phyloP scores from a whole-genome alignment of 2,113 vertebrate genomes.

The Pristiophorus japonicus region DNA sequence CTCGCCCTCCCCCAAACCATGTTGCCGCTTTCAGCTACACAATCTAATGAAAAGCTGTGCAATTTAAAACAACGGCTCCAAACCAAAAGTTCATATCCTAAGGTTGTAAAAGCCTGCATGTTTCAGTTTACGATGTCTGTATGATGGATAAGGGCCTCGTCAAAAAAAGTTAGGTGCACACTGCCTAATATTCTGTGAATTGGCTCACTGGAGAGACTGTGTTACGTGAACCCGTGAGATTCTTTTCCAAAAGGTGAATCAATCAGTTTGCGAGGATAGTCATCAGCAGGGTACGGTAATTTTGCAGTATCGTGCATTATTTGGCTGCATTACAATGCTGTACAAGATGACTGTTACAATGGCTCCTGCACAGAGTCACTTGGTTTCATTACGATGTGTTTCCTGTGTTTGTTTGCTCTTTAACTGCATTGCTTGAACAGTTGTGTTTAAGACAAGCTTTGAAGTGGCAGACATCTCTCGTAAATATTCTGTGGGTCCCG shows the following conservation, averaged over 20 bases:
- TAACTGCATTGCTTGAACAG: neutral
- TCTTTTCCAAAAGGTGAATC: neutral
- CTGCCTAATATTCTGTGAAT: neutral
- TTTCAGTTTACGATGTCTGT: conserved; percentile 14
- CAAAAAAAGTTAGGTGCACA: neutral
- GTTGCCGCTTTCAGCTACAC: neutral
- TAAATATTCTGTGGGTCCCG: neutral
- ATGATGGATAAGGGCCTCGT: neutral
- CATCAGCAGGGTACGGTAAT: neutral
- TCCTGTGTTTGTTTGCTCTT: neutral
- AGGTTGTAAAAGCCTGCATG: conserved; percentile 2
- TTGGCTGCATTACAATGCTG: neutral
- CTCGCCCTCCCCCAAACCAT: neutral
- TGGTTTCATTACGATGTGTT: neutral
- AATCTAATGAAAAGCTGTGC: neutral
- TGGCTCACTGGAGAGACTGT: neutral
- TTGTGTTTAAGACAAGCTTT: conserved; percentile 12
- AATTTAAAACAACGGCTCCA: neutral
- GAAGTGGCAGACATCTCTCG: conserved; percentile 20
- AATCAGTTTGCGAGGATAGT: neutral
- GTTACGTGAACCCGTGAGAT: neutral
- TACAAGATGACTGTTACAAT: neutral
- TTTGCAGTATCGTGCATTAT: neutral
- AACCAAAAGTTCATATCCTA: neutral
- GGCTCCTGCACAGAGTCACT: neutral